These are phyloP conservation scores for Mareca penelope DNA, from an alignment of 2,797 vertebrate species.

Conservation along the genomic window DNA sequence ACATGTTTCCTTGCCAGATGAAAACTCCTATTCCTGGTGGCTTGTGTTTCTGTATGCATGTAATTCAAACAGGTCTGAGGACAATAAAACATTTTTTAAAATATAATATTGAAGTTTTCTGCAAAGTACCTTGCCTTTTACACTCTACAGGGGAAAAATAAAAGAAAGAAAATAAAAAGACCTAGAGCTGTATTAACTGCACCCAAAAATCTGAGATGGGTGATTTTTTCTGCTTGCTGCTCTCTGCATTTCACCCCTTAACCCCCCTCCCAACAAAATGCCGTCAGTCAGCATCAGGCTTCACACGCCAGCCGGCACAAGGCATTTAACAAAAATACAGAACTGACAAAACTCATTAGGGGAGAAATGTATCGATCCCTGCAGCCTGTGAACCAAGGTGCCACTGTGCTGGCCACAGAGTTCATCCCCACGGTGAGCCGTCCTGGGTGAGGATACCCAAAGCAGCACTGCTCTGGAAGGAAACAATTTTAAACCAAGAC, in stretches of 20 bases:
- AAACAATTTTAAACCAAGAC: neutral
- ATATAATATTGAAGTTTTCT: neutral
- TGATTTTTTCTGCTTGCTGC: neutral
- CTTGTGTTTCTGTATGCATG: neutral
- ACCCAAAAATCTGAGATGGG: neutral
- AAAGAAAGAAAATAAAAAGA: neutral
- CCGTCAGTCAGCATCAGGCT: neutral
- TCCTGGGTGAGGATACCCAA: neutral
- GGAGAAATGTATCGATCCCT: neutral
- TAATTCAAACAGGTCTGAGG: neutral
- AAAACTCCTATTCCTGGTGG: neutral
- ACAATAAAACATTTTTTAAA: neutral
- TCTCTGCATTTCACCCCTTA: neutral
- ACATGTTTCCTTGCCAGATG: rapidly evolving
- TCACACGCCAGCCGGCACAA: neutral
- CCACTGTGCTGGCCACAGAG: neutral
- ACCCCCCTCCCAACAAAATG: neutral
- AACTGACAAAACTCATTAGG: neutral
- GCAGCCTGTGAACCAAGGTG: neutral
- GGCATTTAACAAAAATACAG: neutral
- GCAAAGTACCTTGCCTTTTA: neutral
- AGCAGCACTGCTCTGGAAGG: neutral
- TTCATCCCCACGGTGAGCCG: neutral
- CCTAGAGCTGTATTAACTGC: neutral
- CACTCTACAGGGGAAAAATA: neutral